Evolutionary conservation across 2,113 vertebrate genomes (phyloP).

Genomic region (Peromyscus polionotus): DNA sequence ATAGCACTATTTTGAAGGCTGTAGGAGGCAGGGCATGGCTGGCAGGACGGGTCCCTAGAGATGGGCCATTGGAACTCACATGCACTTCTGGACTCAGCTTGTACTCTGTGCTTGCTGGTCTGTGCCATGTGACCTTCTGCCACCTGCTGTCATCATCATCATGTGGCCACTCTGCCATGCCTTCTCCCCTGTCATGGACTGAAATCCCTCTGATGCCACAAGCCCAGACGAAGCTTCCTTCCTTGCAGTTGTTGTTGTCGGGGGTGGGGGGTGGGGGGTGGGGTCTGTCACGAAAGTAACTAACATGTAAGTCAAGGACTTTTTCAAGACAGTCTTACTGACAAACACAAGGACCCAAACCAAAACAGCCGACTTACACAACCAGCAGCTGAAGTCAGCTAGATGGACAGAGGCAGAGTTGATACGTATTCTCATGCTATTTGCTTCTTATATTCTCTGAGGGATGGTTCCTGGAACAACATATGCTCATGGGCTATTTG

Average conservation of each 20-base stretch:
- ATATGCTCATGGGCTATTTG: not conserved
- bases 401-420: not conserved
- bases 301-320: not conserved
- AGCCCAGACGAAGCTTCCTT: not conserved
- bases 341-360: not conserved
- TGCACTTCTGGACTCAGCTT: not conserved
- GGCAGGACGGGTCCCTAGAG: not conserved
- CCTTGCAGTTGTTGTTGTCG: not conserved
- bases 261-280: no score
- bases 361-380: not conserved
- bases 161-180: not conserved
- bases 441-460: not conserved
- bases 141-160: no score
- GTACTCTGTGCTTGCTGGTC: not conserved
- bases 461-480: not conserved
- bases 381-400: not conserved
- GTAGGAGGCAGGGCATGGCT: not conserved
- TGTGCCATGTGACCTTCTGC: not conserved
- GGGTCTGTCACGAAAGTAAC: not conserved
- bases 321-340: conserved; percentile 42
- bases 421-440: not conserved
- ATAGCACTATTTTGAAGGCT: not conserved
- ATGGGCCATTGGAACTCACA: not conserved
- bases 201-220: not conserved
- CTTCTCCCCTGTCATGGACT: not conserved